Conservation (phyloP, 2,888 invertebrate species). For the Artemia sinica region DNA sequence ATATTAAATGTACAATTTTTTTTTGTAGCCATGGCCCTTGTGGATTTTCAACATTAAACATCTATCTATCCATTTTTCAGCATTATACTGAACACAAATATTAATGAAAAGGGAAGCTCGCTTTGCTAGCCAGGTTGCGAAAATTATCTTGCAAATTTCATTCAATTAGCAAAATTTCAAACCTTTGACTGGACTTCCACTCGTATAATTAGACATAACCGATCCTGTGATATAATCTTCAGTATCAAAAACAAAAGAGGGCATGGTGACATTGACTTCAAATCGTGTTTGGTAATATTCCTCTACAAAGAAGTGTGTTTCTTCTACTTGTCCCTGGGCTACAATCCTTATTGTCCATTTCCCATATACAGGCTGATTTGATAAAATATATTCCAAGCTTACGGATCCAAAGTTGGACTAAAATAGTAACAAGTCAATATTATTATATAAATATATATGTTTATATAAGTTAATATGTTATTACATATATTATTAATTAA, state of each 20-base stretch:
- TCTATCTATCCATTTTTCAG: too few species aligned
- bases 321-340: conserved; percentile 73
- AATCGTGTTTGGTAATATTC: conserved; percentile 89
- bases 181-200: conserved; percentile 72
- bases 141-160: too few species aligned
- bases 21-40: too few species aligned
- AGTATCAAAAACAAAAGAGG: conserved; percentile 76
- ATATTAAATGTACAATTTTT: too few species aligned
- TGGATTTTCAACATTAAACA: too few species aligned
- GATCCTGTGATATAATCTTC: conserved; percentile 65
- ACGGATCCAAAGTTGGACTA: conserved; percentile 77
- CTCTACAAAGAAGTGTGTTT: conserved; percentile 67
- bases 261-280: conserved; percentile 87
- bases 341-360: conserved; percentile 76
- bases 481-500: too few species aligned
- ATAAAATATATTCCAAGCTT: conserved; percentile 71
- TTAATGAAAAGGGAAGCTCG: conserved; percentile 38
- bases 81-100: too few species aligned
- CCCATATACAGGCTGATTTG: conserved; percentile 79
- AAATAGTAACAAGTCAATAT: too few species aligned
- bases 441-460: too few species aligned
- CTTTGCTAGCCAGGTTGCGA: conserved; percentile 60
- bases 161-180: background rate
- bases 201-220: conserved; percentile 86
- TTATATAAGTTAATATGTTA: too few species aligned